Conservation (phyloP, 2,888 invertebrate species). For the Drosophila merina region DNA sequence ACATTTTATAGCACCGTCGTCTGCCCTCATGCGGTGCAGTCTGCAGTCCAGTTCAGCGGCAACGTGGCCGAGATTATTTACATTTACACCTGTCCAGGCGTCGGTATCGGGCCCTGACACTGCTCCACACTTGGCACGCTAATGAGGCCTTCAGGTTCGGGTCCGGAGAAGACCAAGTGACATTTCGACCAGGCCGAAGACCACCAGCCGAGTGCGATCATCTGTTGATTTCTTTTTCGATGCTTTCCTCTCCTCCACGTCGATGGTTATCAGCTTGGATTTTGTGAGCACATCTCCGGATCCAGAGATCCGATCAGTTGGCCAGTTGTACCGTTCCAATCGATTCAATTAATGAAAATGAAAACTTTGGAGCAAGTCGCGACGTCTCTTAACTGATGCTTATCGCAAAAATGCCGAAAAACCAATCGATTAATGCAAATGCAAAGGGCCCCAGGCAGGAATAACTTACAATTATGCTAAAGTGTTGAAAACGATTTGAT, state of each 20-base stretch:
- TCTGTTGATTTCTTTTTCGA: conserved; percentile 43
- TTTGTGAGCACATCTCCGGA: conserved; percentile 9
- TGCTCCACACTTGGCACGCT: conserved; percentile 50
- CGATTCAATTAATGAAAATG: conserved; percentile 74
- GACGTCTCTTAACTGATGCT: conserved; percentile 48
- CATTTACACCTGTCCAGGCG: conserved; percentile 71
- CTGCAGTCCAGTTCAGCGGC: conserved; percentile 51
- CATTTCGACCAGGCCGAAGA: conserved; percentile 65
- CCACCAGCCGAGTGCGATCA: conserved; percentile 66
- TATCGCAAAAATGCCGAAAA: conserved; percentile 61
- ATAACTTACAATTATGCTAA: conserved; percentile 75
- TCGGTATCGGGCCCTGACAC: conserved; percentile 22
- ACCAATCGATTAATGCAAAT: conserved; percentile 75
- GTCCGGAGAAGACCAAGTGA: conserved; percentile 54
- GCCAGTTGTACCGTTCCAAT: conserved; percentile 52
- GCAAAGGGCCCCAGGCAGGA: conserved; percentile 42
- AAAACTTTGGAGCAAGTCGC: conserved; percentile 13
- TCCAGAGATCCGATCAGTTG: conserved; percentile 27
- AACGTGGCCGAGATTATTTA: conserved; percentile 73
- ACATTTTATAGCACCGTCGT: conserved; percentile 23
- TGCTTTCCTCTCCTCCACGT: conserved; percentile 48
- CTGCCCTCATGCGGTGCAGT: conserved; percentile 61
- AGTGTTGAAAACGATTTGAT: conserved; percentile 74
- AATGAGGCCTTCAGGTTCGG: conserved; percentile 61
- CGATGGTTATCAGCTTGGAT: conserved; percentile 65